Percentiles rank a stretch among this genome's conserved stretches.
These are phyloP conservation scores for Andrena chrysosceles DNA, from an alignment of 2,888 invertebrate species.

Conservation along the genomic window DNA sequence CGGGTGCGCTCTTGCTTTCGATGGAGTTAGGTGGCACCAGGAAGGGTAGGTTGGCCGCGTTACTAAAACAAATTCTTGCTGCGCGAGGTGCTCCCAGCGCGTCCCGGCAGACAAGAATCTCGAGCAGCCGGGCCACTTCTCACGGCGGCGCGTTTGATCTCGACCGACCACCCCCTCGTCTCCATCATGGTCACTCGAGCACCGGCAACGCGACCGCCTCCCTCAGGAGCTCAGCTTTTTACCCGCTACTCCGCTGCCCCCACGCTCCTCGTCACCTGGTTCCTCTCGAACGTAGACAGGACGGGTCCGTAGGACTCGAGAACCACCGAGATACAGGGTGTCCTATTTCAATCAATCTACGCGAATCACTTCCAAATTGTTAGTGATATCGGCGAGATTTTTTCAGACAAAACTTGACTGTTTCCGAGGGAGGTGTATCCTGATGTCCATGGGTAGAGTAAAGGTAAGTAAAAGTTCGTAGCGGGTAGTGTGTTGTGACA, in stretches of 20 bases:
- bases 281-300: slow-evolving; percentile 43
- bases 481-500: no score
- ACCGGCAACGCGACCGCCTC: slow-evolving; percentile 63
- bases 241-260: slow-evolving; percentile 52
- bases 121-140: slow-evolving; percentile 83
- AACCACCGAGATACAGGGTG: slow-evolving; percentile 45
- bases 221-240: slow-evolving; percentile 65
- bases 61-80: slow-evolving; percentile 81
- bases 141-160: slow-evolving; percentile 83
- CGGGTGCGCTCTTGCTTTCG: neutral
- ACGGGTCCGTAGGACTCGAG: slow-evolving; percentile 22
- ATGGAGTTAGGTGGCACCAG: slow-evolving; percentile 46
- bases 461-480: no score
- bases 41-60: slow-evolving; percentile 70
- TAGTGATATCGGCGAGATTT: no score
- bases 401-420: no score
- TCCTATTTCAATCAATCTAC: no score
- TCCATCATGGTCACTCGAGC: slow-evolving; percentile 74
- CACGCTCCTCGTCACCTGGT: slow-evolving; percentile 32
- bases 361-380: no score
- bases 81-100: slow-evolving; percentile 75
- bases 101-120: slow-evolving; percentile 83
- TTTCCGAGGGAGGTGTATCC: no score
- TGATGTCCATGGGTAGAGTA: no score
- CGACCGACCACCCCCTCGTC: slow-evolving; percentile 75